These are phyloP conservation scores for Steinernema carpocapsae DNA, from an alignment of 2,888 invertebrate genomes.

Conservation along the genomic window DNA sequence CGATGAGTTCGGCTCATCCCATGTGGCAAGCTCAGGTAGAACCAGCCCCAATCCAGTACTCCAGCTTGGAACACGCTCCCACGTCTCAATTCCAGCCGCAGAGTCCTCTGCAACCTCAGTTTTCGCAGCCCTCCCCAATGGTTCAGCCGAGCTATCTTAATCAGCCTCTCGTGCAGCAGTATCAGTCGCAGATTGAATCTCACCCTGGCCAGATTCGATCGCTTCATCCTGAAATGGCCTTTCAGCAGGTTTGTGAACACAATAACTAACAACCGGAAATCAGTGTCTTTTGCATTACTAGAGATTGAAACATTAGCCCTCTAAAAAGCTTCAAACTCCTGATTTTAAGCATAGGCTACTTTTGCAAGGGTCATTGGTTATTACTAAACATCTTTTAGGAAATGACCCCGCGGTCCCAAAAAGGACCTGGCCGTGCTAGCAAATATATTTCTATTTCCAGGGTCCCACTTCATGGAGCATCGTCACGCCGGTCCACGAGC, in stretches of 20 bases:
- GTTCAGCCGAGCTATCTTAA: conserved; percentile 7
- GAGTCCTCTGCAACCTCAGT: conserved; percentile 17
- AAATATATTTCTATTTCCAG: background rate
- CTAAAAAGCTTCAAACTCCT: no score
- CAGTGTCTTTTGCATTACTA: no score
- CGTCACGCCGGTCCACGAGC: conserved; percentile 22
- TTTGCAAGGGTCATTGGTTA: no score
- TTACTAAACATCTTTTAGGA: no score
- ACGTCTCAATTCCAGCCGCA: conserved; percentile 12
- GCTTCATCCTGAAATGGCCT: conserved; percentile 21
- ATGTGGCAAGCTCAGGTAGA: conserved; percentile 25
- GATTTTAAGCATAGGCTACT: no score
- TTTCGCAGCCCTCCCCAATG: conserved; percentile 4
- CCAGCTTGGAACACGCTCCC: conserved; percentile 1
- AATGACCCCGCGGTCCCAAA: no score
- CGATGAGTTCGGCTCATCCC: conserved; percentile 2
- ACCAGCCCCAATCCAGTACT: conserved; percentile 25
- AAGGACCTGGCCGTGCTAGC: no score
- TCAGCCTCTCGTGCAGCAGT: conserved; percentile 16
- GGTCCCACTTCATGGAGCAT: conserved; percentile 28
- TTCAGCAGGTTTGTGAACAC: background rate
- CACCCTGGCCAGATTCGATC: conserved; percentile 8
- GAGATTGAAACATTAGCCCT: no score
- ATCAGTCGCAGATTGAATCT: background rate
- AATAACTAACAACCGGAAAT: no score